Evolutionary conservation across 2,888 invertebrate species (phyloP).

Genomic region (Dromius quadrimaculatus): DNA sequence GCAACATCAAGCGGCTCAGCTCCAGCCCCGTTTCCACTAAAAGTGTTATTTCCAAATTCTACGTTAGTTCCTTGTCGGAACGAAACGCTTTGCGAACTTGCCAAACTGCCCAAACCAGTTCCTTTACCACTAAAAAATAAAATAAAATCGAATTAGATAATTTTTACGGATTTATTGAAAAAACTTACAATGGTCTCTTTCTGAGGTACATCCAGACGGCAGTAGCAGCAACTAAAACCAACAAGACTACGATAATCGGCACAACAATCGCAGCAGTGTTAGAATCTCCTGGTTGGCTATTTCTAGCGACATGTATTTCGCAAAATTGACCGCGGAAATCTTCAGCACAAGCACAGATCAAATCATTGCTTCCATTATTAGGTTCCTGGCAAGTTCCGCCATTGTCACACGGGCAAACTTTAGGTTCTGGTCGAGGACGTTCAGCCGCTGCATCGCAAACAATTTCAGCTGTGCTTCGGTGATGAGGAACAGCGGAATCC

Average conservation of each 20-base stretch:
- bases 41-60: conserved; percentile 79
- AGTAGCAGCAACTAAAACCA: conserved; percentile 79
- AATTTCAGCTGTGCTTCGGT: conserved; percentile 72
- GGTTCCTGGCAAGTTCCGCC: conserved; percentile 82
- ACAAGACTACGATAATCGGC: conserved; percentile 82
- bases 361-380: conserved; percentile 65
- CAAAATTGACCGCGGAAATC: conserved; percentile 82
- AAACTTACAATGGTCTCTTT: conserved; percentile 86
- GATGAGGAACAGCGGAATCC: conserved; percentile 72
- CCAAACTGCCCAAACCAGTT: conserved; percentile 80
- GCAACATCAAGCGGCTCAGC: conserved; percentile 80
- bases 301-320: conserved; percentile 74
- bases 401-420: conserved; percentile 87
- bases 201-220: conserved; percentile 86
- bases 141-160: background rate
- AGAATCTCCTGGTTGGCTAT: conserved; percentile 70
- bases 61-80: conserved; percentile 95
- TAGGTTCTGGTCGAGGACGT: conserved; percentile 78
- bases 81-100: conserved; percentile 91
- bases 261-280: conserved; percentile 82
- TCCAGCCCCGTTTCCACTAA: conserved; percentile 69
- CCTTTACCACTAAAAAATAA: conserved; percentile 83
- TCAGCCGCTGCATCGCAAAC: conserved; percentile 89
- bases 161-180: too few relatives aligned
- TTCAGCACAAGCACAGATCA: conserved; percentile 79